Conservation (phyloP, 2,797 vertebrate species). For the Centropyge bicolor region DNA sequence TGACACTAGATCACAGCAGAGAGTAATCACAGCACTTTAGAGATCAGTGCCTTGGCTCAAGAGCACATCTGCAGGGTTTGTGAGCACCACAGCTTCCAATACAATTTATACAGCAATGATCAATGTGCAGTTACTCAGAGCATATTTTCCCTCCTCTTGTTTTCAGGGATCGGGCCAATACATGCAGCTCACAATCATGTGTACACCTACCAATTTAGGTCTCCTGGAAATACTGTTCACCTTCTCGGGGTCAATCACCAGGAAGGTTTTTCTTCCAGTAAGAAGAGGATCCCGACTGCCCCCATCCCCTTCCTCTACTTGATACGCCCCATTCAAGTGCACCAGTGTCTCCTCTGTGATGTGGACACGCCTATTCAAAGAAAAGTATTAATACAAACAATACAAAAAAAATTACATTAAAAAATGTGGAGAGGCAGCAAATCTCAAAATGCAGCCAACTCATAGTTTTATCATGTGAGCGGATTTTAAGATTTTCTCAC, state of each 20-base stretch:
- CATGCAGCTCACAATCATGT: neutral
- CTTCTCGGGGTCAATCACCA: constrained; percentile 84
- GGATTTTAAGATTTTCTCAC: constrained; percentile 77
- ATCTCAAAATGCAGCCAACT: neutral
- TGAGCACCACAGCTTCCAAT: no score
- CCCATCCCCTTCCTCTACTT: constrained; percentile 81
- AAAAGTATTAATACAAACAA: neutral
- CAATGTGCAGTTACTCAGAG: no score
- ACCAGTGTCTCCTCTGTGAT: constrained; percentile 84
- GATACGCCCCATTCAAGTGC: constrained; percentile 77
- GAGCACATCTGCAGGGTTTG: no score
- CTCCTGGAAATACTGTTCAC: constrained; percentile 3
- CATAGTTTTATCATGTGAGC: neutral
- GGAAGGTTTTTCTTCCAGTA: constrained; percentile 77
- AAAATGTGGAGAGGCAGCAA: neutral
- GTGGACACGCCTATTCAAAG: constrained; percentile 81
- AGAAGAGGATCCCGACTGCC: constrained; percentile 79
- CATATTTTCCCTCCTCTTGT: no score
- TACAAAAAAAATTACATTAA: neutral
- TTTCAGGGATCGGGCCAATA: no score
- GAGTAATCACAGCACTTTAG: no score
- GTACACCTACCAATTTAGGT: constrained; percentile 48
- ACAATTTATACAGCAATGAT: no score
- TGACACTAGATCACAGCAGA: no score
- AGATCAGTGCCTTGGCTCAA: no score